A percentile compares a stretch with the other conserved stretches of the same genome.
These are phyloP conservation scores for Drosophila quasianomalipes DNA, from an alignment of 2,888 invertebrate species.

Conservation along the genomic window DNA sequence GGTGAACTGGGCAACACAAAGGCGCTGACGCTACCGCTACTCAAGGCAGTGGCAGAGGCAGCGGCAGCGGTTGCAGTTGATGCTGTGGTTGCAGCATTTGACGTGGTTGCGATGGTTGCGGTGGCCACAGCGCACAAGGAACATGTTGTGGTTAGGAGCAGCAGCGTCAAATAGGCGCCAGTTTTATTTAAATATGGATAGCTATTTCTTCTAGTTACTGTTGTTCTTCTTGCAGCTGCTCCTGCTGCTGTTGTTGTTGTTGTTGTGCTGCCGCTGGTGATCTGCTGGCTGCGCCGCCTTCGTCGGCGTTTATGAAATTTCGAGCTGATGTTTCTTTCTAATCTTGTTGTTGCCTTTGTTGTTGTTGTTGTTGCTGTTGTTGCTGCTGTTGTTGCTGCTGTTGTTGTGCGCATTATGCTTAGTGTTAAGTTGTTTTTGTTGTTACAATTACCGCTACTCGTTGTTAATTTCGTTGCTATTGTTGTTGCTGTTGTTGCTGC, in stretches of 20 bases:
- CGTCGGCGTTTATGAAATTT: slow-evolving; percentile 65
- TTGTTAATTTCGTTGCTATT: slow-evolving; percentile 43
- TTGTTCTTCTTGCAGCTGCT: slow-evolving; percentile 21
- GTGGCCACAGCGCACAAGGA: slow-evolving; percentile 77
- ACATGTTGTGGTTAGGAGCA: slow-evolving; percentile 82
- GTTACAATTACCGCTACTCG: slow-evolving; percentile 43
- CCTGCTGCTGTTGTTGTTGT: slow-evolving; percentile 13
- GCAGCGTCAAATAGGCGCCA: slow-evolving; percentile 70
- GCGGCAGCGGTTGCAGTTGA: slow-evolving; percentile 30
- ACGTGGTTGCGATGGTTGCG: slow-evolving; percentile 60
- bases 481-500: slow-evolving; percentile 26
- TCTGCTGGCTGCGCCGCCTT: slow-evolving; percentile 44
- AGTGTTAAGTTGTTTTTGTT: slow-evolving; percentile 34
- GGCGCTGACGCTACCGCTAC: slow-evolving; percentile 1
- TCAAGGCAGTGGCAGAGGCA: slow-evolving; percentile 3
- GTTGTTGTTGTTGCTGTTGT: slow-evolving; percentile 20
- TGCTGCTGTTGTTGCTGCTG: slow-evolving; percentile 18
- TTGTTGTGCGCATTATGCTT: slow-evolving; percentile 23
- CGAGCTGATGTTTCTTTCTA: slow-evolving; percentile 28
- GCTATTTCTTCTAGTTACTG: slow-evolving; percentile 21
- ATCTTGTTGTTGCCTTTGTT: slow-evolving; percentile 22
- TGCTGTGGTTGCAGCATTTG: slow-evolving; percentile 53
- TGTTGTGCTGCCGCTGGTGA: slow-evolving; percentile 34
- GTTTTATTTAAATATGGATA: slow-evolving; percentile 39
- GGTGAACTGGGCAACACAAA: slow-evolving; percentile 68